phyloP scores from a whole-genome alignment of 2,888 invertebrate species.

The Leucophenga montana region DNA sequence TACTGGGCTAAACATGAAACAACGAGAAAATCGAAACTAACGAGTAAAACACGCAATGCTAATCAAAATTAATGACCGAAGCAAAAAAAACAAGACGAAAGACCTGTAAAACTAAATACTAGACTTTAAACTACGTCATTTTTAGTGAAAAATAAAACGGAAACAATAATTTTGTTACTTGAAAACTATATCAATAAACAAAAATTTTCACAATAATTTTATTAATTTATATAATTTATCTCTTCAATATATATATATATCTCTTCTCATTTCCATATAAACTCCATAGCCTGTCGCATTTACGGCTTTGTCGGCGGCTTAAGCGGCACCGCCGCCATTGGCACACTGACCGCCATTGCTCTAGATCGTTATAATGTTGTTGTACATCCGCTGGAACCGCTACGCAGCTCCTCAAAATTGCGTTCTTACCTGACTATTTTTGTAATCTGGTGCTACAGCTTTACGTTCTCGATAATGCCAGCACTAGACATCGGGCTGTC shows the following conservation, averaged over 20 bases:
- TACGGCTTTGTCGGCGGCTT: slow-evolving; percentile 88
- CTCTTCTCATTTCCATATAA: not conserved
- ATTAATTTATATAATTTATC: not conserved
- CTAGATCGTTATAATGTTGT: slow-evolving; percentile 88
- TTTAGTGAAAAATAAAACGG: no score
- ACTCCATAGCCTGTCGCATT: slow-evolving; percentile 80
- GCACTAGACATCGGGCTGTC: slow-evolving; percentile 81
- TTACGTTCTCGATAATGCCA: slow-evolving; percentile 81
- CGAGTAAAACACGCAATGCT: no score
- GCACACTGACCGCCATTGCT: slow-evolving; percentile 85
- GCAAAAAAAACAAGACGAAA: no score
- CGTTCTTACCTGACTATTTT: slow-evolving; percentile 77
- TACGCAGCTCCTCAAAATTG: slow-evolving; percentile 77
- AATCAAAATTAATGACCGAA: no score
- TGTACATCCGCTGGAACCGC: slow-evolving; percentile 82
- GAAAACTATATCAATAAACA: no score
- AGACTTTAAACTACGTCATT: no score
- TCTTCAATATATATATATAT: not conserved
- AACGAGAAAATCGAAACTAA: no score
- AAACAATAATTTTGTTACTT: no score
- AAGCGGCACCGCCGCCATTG: slow-evolving; percentile 86
- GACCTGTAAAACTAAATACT: no score
- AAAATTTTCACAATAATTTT: no score
- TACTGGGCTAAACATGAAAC: no score
- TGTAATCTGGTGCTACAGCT: slow-evolving; percentile 83